Percentiles rank a stretch among this genome's conserved stretches.
These are phyloP conservation scores for Phyto melanocephala DNA, from an alignment of 2,888 invertebrate species.

Conservation along the genomic window DNA sequence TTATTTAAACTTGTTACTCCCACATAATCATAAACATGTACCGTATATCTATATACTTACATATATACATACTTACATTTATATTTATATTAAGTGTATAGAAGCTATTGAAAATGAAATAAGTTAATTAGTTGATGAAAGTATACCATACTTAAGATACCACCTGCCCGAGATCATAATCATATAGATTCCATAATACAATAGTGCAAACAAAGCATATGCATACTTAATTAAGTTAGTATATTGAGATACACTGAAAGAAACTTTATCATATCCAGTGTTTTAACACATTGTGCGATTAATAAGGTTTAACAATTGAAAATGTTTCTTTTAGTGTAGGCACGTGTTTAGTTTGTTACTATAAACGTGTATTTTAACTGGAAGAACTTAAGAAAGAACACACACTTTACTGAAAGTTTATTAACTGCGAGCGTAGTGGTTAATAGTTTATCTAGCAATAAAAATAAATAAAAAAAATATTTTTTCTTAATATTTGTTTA, in stretches of 20 bases:
- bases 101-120: conserved; percentile 31
- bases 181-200: conserved; percentile 19
- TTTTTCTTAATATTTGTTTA: too few species aligned
- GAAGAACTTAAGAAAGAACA: background rate
- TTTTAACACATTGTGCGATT: too few species aligned
- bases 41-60: background rate
- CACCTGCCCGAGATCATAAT: background rate
- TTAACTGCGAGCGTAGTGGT: conserved; percentile 28
- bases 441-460: conserved; percentile 1
- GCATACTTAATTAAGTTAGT: background rate
- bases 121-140: conserved; percentile 39
- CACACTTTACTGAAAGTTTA: conserved; percentile 19
- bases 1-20: background rate
- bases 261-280: too few species aligned
- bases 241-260: background rate
- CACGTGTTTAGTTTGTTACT: background rate
- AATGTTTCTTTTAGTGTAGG: conserved; percentile 16
- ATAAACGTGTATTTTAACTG: background rate
- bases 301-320: too few species aligned
- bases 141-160: background rate
- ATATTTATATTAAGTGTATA: background rate
- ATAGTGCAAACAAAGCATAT: background rate
- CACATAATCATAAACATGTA: conserved; percentile 21
- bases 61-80: background rate
- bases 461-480: background rate